A percentile compares a stretch with the other conserved stretches of the same genome.
Conservation (phyloP, 2,113 vertebrate species). For the Prolemur simus region DNA sequence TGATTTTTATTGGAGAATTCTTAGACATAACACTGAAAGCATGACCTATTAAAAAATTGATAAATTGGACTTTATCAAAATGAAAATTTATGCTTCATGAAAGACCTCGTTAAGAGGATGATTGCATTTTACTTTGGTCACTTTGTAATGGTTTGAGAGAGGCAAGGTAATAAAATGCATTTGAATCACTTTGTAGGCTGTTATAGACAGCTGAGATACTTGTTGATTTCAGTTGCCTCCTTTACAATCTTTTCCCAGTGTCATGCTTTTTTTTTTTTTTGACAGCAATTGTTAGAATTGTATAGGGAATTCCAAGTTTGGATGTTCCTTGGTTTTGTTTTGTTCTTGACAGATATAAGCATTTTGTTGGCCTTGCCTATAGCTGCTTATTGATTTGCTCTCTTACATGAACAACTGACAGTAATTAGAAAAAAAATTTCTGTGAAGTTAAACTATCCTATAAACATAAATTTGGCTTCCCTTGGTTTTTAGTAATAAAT, state of each 20-base stretch:
- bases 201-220: not conserved
- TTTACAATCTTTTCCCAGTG: not conserved
- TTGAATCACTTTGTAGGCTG: not conserved
- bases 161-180: not conserved
- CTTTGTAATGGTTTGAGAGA: slow-evolving; percentile 36
- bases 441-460: not conserved
- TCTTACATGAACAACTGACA: not conserved
- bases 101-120: slow-evolving; percentile 4
- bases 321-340: slow-evolving; percentile 41
- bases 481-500: slow-evolving; percentile 49
- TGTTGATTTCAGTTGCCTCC: not conserved
- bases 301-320: not conserved
- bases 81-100: not conserved
- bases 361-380: slow-evolving; percentile 43
- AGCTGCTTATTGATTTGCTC: not conserved
- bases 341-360: not conserved
- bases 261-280: not conserved
- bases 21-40: not conserved
- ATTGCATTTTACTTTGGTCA: slow-evolving; percentile 21
- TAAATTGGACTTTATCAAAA: not conserved
- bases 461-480: not conserved
- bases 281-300: not conserved
- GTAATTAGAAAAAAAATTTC: not conserved
- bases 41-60: not conserved
- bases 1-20: not conserved